Percentiles rank a stretch among this genome's conserved stretches.
Conservation (phyloP, 2,797 vertebrate genomes). For the Etheostoma perlongum region DNA sequence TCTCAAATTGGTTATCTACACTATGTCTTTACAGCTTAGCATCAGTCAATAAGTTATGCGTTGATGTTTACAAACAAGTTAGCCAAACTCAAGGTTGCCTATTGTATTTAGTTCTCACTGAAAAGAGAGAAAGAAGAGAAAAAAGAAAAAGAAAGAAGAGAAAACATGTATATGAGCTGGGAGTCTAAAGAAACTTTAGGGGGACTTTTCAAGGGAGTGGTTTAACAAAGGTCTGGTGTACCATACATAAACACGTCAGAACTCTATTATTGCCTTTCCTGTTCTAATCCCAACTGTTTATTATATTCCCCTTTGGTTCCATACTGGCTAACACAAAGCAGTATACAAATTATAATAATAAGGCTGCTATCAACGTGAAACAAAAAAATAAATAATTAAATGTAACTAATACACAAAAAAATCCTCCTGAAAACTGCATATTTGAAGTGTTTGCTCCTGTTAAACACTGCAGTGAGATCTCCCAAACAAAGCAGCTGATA, state of each 20-base stretch:
- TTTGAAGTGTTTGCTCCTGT: conserved; percentile 29
- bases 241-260: conserved; percentile 2
- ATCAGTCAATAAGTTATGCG: not conserved
- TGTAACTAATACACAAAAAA: conserved; percentile 28
- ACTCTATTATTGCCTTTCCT: not conserved
- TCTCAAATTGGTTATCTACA: not conserved
- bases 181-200: not conserved
- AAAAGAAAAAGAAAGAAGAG: too few relatives aligned
- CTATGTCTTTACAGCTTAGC: not conserved
- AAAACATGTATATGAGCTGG: not conserved
- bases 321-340: conserved; percentile 22
- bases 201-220: not conserved
- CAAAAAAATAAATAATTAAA: conserved; percentile 4
- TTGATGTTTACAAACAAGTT: not conserved
- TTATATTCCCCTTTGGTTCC: not conserved
- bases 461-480: conserved; percentile 47
- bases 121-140: not conserved
- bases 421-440: conserved; percentile 38
- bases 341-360: conserved; percentile 18
- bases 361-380: conserved; percentile 19
- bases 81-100: not conserved
- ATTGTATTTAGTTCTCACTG: not conserved
- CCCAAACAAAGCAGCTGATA: conserved; percentile 65
- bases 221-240: conserved; percentile 2
- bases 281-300: conserved; percentile 18